phyloP scores from a whole-genome alignment of 2,797 vertebrate genomes.

The Mareca penelope region DNA sequence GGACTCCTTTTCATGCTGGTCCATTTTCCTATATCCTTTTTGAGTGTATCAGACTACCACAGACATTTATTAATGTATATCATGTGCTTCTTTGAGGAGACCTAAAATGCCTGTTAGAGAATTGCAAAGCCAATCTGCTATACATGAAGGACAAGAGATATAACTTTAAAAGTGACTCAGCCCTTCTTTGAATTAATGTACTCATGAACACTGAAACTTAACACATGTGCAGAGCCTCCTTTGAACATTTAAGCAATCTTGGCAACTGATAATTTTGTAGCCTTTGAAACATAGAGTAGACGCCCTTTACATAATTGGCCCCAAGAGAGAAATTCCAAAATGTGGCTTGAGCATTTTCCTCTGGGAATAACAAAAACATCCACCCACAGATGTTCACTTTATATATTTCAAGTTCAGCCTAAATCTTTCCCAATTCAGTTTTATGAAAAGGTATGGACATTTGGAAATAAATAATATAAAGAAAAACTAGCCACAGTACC shows the following conservation, averaged over 20 bases:
- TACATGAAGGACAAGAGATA: neutral
- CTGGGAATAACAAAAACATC: slow-evolving; percentile 3
- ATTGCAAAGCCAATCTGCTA: neutral
- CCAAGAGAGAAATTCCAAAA: slow-evolving; percentile 15
- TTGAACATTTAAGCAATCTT: slow-evolving; percentile 13
- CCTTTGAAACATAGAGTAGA: slow-evolving; percentile 23
- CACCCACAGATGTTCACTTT: neutral
- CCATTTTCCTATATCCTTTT: slow-evolving; percentile 16
- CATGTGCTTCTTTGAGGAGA: neutral
- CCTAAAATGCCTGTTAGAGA: neutral
- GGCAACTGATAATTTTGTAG: neutral
- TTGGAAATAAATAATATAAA: neutral
- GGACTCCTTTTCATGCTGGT: neutral
- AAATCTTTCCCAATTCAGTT: neutral
- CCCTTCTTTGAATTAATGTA: slow-evolving; percentile 15
- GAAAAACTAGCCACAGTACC: neutral
- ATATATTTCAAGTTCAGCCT: neutral
- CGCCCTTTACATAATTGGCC: slow-evolving; percentile 59
- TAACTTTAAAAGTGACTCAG: neutral
- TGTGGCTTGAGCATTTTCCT: slow-evolving; percentile 3
- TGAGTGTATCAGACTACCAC: neutral
- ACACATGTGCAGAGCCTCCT: slow-evolving; percentile 6
- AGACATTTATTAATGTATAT: neutral
- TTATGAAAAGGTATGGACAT: neutral
- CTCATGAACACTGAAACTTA: slow-evolving; percentile 28